Conservation (phyloP, 1,140 invertebrate genomes). For the Aleiodes sp. region DNA sequence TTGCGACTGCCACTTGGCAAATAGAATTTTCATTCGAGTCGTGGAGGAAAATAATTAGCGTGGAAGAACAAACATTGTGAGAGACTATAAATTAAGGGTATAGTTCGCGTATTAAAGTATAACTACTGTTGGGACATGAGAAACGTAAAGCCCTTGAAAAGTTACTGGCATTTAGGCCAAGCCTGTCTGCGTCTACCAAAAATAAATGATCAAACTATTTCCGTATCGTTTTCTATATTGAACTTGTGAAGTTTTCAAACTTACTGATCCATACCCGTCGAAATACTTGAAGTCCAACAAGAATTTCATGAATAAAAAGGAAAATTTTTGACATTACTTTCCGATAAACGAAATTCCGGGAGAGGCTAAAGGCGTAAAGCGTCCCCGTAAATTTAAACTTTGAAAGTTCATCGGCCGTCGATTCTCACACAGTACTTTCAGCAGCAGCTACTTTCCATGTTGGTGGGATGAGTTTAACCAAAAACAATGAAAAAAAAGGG, state of each 20-base stretch:
- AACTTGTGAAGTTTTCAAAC: not conserved
- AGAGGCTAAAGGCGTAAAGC: not conserved
- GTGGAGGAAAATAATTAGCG: not conserved
- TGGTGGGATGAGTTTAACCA: not conserved
- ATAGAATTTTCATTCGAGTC: not conserved
- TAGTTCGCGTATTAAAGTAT: not conserved
- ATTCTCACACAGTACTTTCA: not conserved
- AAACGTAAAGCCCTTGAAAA: not conserved
- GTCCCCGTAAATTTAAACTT: not conserved
- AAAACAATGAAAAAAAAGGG: not conserved
- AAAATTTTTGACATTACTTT: not conserved
- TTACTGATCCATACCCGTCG: not conserved
- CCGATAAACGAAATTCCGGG: not conserved
- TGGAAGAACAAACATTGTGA: not conserved
- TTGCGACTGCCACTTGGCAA: not conserved
- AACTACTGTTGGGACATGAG: not conserved
- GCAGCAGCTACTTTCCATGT: not conserved
- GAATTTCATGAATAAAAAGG: too few species aligned
- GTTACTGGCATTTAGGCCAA: not conserved
- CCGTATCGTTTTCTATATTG: not conserved
- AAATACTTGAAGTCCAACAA: not conserved
- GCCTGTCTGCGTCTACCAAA: not conserved
- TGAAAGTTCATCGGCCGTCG: constrained; percentile 1
- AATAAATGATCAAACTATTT: not conserved
- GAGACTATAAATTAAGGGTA: too few species aligned